Base-by-base conservation (phyloP, 1,140 invertebrate genomes). In the Solenopsis fugax region DNA sequence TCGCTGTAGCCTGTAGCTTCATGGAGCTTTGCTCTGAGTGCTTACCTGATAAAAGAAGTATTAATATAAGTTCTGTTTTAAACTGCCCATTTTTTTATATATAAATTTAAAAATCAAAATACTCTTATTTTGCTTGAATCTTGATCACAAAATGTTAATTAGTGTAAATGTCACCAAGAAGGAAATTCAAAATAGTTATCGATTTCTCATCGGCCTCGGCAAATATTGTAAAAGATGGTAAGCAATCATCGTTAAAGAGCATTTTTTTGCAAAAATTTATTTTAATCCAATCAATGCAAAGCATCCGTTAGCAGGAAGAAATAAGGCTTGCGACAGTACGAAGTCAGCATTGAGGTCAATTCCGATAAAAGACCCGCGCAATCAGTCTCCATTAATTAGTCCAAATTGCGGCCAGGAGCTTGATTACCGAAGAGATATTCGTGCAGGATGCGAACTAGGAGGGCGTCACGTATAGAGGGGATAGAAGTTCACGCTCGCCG, bases 321-420 rank as follows among this genome's bases (percentile, higher is more conserved):
- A 91, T 93, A 90, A 92, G 90, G 89, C 89, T 72, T 62, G 69
- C 81, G 87, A 88, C 80, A 86, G 76, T 71, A 81, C 87, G 62
- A 77, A 87, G 86, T 92, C 92, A 90, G 91, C 91, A 90, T 76
- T 88, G 65, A 73, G 91, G 91, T 91, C 91, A 93, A 91, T 91
- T 90, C 84, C 91, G 91, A 93, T 93, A 89, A 91, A 91, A 81
- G 64, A 82, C 81, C 81, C 89, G 87, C 92, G 90, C 93, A 93
- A 94, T 94, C 93, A 92, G 92, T 93, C 91, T 90, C 92, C 89
- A 94, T 94, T 94, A 94, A 94, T 94, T 94, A 94, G 92, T 91
- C 89, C 89, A 76, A 75, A 67, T 65, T 87, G 72, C 64, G 64
- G 67, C 45, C 37, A 91, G 84, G 69, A 88, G 89, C 88, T 93